phyloP scores from a whole-genome alignment of 2,797 vertebrate genomes.

The Mus minutoides region DNA sequence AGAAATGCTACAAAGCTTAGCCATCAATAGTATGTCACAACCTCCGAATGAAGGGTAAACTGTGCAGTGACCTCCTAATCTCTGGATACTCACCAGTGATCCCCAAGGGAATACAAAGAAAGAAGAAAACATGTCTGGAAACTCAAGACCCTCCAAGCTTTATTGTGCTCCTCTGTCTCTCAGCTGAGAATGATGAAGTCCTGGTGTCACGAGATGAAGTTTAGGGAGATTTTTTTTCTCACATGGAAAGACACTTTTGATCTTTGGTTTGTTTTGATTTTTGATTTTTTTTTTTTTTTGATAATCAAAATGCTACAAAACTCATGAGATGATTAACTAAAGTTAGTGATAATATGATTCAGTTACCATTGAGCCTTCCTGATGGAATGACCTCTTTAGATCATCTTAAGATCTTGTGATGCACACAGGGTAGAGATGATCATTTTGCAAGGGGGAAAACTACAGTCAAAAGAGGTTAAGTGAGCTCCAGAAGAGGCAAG shows the following conservation, averaged over 20 bases:
- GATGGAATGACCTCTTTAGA: background rate
- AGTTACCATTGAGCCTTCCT: background rate
- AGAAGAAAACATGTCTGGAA: slow-evolving; percentile 5
- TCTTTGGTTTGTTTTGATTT: background rate
- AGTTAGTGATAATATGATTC: background rate
- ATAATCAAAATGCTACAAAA: background rate
- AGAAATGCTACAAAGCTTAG: background rate
- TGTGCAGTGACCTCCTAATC: background rate
- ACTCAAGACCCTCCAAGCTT: slow-evolving; percentile 30
- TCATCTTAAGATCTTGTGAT: background rate
- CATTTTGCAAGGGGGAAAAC: slow-evolving; percentile 64
- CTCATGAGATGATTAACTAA: background rate
- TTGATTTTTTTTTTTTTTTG: background rate
- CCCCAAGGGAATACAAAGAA: background rate
- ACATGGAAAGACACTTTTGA: background rate
- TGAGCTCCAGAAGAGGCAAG: slow-evolving; percentile 26
- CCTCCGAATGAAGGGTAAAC: slow-evolving; percentile 48
- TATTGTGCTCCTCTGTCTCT: background rate
- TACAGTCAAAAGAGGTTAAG: slow-evolving; percentile 8
- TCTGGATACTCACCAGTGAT: slow-evolving; percentile 36
- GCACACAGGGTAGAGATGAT: background rate
- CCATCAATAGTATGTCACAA: background rate
- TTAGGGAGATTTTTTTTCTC: background rate
- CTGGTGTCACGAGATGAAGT: background rate
- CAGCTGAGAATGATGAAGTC: background rate